These are phyloP conservation scores for Brachionus manjavacas DNA, from an alignment of 1,140 invertebrate genomes.

Conservation along the genomic window DNA sequence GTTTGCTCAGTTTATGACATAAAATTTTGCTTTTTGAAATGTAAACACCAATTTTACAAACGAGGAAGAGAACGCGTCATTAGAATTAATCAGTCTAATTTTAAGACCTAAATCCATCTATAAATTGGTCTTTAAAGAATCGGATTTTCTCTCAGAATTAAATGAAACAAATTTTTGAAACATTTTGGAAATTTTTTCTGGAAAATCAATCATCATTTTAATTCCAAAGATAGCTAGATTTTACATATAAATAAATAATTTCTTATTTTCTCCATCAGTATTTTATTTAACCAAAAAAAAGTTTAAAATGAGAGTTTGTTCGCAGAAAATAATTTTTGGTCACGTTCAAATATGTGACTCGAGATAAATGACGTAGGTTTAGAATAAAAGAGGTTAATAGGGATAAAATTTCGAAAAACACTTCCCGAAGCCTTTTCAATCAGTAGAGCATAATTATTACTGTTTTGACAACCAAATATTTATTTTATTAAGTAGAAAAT, in stretches of 20 bases:
- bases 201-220: no score
- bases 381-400: neutral
- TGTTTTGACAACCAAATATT: neutral
- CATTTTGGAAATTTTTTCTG: neutral
- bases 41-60: neutral
- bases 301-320: neutral
- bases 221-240: no score
- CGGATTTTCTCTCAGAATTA: neutral
- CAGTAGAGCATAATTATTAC: neutral
- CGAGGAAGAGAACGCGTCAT: neutral
- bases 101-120: neutral
- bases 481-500: neutral
- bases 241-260: no score
- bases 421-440: neutral
- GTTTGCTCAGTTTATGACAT: neutral
- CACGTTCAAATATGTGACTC: neutral
- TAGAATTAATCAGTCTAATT: neutral
- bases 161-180: neutral
- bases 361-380: neutral
- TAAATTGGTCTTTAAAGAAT: neutral
- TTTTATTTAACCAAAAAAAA: neutral
- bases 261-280: no score
- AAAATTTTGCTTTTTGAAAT: neutral
- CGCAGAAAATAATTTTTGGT: no score
- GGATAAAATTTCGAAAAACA: neutral